These are phyloP conservation scores for Julus scandinavius DNA, from an alignment of 2,888 invertebrate species.

Conservation along the genomic window DNA sequence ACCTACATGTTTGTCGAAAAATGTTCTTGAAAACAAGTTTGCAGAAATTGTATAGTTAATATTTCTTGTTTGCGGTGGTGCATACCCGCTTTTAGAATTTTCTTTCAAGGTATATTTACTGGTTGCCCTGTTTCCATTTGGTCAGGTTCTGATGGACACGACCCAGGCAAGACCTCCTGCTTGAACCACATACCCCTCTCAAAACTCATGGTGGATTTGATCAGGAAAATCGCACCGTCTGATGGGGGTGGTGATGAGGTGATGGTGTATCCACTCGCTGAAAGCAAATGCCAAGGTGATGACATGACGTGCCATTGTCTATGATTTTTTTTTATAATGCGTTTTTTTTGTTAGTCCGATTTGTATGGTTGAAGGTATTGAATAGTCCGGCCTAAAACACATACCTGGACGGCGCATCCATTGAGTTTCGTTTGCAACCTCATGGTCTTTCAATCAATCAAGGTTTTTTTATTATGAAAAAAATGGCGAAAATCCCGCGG, in stretches of 20 bases:
- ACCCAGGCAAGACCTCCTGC: no score
- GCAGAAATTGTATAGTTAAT: no score
- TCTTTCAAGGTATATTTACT: no score
- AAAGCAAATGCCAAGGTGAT: conserved; percentile 42
- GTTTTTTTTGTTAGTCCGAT: not conserved
- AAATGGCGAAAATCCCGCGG: conserved; percentile 23
- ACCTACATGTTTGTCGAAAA: no score
- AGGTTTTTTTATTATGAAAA: not conserved
- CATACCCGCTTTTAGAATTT: no score
- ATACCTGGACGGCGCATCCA: conserved; percentile 39
- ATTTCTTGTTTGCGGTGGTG: no score
- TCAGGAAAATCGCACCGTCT: not conserved
- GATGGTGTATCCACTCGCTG: conserved; percentile 4
- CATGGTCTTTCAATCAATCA: conserved; percentile 42
- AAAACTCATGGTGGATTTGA: not conserved
- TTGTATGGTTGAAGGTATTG: conserved; percentile 30
- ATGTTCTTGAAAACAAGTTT: no score
- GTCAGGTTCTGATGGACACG: no score
- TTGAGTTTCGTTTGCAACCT: conserved; percentile 39
- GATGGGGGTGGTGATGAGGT: not conserved
- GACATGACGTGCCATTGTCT: conserved; percentile 30
- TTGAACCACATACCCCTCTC: no score
- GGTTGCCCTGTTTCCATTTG: no score
- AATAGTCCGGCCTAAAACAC: conserved; percentile 28
- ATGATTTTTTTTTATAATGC: not conserved